Percentiles rank a stretch among this genome's conserved stretches.
Evolutionary conservation across 2,888 invertebrate genomes (phyloP).

Genomic region (Pediacus dermestoides): DNA sequence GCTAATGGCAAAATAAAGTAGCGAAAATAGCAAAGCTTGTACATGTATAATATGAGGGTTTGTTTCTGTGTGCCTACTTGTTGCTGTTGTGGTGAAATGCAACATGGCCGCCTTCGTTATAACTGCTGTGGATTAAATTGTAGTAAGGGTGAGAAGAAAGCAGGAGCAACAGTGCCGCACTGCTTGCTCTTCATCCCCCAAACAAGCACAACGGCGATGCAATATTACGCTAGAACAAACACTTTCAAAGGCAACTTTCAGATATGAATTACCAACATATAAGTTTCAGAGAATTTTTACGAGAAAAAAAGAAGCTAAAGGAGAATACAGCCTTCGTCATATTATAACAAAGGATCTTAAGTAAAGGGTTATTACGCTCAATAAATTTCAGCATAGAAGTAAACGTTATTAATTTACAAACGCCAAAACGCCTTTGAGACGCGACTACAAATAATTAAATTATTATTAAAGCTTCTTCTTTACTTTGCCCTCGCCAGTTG

Average conservation of each 20-base stretch:
- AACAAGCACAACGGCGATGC: constrained; percentile 12
- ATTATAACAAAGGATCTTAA: constrained; percentile 16
- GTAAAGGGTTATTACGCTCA: constrained; percentile 20
- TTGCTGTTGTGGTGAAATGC: constrained; percentile 2
- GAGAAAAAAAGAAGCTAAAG: not conserved
- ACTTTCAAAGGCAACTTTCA: constrained; percentile 19
- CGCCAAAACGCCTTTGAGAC: constrained; percentile 26
- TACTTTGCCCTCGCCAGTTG: constrained; percentile 22
- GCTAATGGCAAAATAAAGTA: too few relatives aligned
- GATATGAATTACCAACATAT: constrained; percentile 20
- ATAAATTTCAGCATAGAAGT: constrained; percentile 24
- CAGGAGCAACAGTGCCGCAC: constrained; percentile 1
- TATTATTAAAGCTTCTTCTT: constrained; percentile 23
- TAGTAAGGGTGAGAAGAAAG: constrained; percentile 2
- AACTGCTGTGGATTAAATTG: not conserved
- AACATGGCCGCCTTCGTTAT: not conserved
- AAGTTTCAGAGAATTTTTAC: not conserved
- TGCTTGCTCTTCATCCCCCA: not conserved
- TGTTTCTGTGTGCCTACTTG: constrained; percentile 3
- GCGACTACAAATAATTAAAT: constrained; percentile 28
- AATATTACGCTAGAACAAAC: constrained; percentile 23
- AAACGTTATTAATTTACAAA: constrained; percentile 28
- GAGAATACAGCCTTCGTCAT: not conserved
- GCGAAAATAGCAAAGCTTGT: too few relatives aligned
- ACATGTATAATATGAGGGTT: too few relatives aligned